phyloP scores from a whole-genome alignment of 2,888 invertebrate genomes.

The Cheiracanthium punctorium region DNA sequence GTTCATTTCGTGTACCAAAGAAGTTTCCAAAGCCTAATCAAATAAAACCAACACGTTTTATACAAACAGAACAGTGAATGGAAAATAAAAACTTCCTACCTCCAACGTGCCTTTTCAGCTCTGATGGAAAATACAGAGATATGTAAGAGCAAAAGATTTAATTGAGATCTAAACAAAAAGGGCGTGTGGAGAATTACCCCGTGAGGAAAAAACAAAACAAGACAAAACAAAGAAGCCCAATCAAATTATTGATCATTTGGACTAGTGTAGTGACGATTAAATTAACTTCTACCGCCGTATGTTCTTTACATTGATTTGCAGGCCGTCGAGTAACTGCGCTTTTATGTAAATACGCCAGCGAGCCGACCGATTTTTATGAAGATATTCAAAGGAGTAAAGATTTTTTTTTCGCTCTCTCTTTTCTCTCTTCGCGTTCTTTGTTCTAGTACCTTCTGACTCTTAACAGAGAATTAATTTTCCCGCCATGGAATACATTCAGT shows the following conservation, averaged over 20 bases:
- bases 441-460: neutral
- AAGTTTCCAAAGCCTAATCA: too few relatives aligned
- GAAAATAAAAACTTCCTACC: neutral
- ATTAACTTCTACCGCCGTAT: slow-evolving; percentile 62
- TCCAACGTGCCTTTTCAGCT: neutral
- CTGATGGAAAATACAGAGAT: neutral
- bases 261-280: slow-evolving; percentile 45
- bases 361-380: slow-evolving; percentile 7
- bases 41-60: too few relatives aligned
- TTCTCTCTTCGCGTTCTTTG: neutral
- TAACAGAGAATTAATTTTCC: too few relatives aligned
- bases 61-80: neutral
- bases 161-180: slow-evolving; percentile 24
- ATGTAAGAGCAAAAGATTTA: neutral
- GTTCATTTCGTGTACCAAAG: too few relatives aligned
- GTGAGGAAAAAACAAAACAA: slow-evolving; percentile 2
- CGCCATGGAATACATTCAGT: too few relatives aligned
- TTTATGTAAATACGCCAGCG: slow-evolving; percentile 56
- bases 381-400: slow-evolving; percentile 3
- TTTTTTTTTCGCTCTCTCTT: too few relatives aligned
- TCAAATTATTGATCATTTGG: slow-evolving; percentile 19
- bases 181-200: neutral
- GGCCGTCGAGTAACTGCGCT: slow-evolving; percentile 46
- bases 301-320: slow-evolving; percentile 55
- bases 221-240: neutral